phyloP scores from a whole-genome alignment of 2,113 vertebrate species.

The Puma concolor region DNA sequence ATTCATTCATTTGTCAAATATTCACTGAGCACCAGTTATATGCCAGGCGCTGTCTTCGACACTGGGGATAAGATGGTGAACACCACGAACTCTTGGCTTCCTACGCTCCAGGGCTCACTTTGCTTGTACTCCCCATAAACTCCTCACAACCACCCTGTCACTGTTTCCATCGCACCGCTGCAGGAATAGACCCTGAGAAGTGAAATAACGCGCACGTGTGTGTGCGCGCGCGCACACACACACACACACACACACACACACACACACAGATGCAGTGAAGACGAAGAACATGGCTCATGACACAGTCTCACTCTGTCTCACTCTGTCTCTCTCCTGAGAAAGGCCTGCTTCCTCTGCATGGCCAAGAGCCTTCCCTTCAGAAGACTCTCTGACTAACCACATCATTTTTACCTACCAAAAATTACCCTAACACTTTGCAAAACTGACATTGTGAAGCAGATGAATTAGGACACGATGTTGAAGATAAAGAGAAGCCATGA shows the following conservation, averaged over 20 bases:
- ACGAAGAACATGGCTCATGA: neutral
- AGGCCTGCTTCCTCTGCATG: neutral
- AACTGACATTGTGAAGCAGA: neutral
- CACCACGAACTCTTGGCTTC: neutral
- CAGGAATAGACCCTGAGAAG: neutral
- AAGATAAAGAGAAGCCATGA: neutral
- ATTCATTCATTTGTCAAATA: constrained; percentile 13
- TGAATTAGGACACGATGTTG: neutral
- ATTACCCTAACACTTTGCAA: neutral
- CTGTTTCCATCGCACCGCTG: neutral
- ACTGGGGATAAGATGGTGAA: neutral
- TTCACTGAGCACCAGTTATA: neutral
- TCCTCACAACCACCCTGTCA: neutral
- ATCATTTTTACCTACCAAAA: neutral
- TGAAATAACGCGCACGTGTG: rapidly evolving
- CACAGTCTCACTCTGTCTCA: neutral
- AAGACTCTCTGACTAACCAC: neutral
- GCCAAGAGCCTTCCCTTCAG: neutral
- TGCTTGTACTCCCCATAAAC: neutral
- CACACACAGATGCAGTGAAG: neutral
- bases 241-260: too few species aligned
- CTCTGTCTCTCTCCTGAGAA: neutral
- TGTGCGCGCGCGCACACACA: rapidly evolving
- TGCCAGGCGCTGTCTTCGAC: neutral
- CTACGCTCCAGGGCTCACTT: neutral